Evolutionary conservation across 2,797 vertebrate genomes (phyloP), one percentile per base, ranked within the genome.

Genomic region (Taenioides sp.): DNA sequence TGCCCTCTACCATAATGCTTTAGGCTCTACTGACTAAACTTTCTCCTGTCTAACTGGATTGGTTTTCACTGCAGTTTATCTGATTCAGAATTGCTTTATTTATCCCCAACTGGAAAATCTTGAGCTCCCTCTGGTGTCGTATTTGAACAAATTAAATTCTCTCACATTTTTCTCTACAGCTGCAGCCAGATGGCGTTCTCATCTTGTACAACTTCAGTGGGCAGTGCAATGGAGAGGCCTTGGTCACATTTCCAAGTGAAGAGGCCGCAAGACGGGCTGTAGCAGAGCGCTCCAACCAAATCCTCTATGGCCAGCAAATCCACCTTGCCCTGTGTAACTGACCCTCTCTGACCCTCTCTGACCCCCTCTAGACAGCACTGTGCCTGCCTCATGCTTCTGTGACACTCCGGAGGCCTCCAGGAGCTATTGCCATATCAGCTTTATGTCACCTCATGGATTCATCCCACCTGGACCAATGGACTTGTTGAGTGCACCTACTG

Each of bases 131-230:
- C 87, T 91, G 78, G 75, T 86, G 90, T 69, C 74, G 68, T 66
- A 20, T 55, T 11, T 7, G 11, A 65, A 71, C n/a, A 55, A 11
- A 28, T 76, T 55, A 47, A 5, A 5, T 1, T 22, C 0, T 69
- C 34, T 25, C 27, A 37, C 34, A 16, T 16, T 2, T 68, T 23
- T 52, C 5, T 40, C 37, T 83, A 73, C 91, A 97, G 96, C 94
- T 97, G 78, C 95, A 95, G n/a, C 87, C 94, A 78, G 96, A 97
- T 49, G 93, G 94, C 40, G 81, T 97, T 81, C 93, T 97, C 9
- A 79, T 96, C 84, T 91, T 97, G 90, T 96, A 96, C 86, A 95
- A 95, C 92, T 94, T 96, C 80, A 96, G 93, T 34, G 96, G 96
- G 74, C 95, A 96, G 89, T 95, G 95, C 90, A 96, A 95, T 18